Percentiles rank a stretch among this genome's conserved stretches.
phyloP scores from a whole-genome alignment of 2,888 invertebrate genomes.

The Sminthurides aquaticus region DNA sequence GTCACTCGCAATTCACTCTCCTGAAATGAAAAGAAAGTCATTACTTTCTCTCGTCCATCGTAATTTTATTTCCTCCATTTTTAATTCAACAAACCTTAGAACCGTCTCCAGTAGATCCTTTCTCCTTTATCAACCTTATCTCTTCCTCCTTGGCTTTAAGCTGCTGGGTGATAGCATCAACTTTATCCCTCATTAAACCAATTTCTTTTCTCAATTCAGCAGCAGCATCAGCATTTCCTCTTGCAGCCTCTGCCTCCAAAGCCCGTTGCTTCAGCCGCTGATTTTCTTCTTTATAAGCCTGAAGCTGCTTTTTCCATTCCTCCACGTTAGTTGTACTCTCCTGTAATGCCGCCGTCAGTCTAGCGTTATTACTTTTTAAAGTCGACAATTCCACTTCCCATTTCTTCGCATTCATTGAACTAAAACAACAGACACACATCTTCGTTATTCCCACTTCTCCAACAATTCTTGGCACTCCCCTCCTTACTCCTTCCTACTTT shows the following conservation, averaged over 20 bases:
- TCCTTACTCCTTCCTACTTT: neutral
- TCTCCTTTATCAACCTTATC: slow-evolving; percentile 54
- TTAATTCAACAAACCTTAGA: neutral
- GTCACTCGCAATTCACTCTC: slow-evolving; percentile 40
- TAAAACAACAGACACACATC: slow-evolving; percentile 46
- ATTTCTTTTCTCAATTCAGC: slow-evolving; percentile 69
- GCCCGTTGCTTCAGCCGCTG: slow-evolving; percentile 69
- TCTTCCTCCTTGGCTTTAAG: slow-evolving; percentile 76
- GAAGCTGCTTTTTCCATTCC: slow-evolving; percentile 92
- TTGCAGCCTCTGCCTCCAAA: slow-evolving; percentile 62
- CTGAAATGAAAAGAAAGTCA: slow-evolving; percentile 23
- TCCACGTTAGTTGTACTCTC: slow-evolving; percentile 95
- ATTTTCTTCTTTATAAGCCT: slow-evolving; percentile 85
- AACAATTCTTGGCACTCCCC: neutral
- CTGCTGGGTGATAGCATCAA: slow-evolving; percentile 74
- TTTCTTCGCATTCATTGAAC: slow-evolving; percentile 95
- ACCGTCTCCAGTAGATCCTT: slow-evolving; percentile 26
- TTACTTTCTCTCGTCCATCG: neutral
- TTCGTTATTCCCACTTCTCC: neutral
- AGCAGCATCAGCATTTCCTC: slow-evolving; percentile 59
- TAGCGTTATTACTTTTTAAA: slow-evolving; percentile 89
- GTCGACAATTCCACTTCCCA: slow-evolving; percentile 97
- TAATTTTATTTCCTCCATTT: no score
- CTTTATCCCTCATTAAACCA: slow-evolving; percentile 65
- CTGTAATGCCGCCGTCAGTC: slow-evolving; percentile 89